Base-by-base conservation (phyloP, 2,797 vertebrate genomes). In the Tinamus major region DNA sequence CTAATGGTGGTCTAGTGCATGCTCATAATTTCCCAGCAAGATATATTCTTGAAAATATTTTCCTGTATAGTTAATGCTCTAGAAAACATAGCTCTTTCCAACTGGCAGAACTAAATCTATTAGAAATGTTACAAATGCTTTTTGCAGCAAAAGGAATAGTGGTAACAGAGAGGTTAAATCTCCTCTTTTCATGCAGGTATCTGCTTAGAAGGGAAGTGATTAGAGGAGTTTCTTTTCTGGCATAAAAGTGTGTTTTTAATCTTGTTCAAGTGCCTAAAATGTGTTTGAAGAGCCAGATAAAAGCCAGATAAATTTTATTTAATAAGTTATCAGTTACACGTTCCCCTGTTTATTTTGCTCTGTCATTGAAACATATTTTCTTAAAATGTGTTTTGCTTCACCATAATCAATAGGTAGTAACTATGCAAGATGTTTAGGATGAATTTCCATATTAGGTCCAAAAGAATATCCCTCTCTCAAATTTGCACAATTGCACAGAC, bases 201-300 rank as follows among this genome's bases (percentile, higher is more conserved):
- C 79, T 92, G 89, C 92, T 95, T 88, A 93, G 89, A 92, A 95
- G 82, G 85, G 79, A 94, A 95, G 93, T 94, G 92, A 96, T 96
- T 96, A 95, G 96, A 95, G 85, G 77, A 93, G 82, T 85, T 64
- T 35, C 79, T 94, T 91, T 95, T 95, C 95, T 81, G 94, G 85
- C 71, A 89, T 95, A 88, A 90, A 94, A 95, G 93, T 92, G 89
- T 84, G 95, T 94, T 94, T 95, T 91, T 96, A 94, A 95, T 95
- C 96, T 96, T 77, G 82, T 84, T 95, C 92, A 95, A 96, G 96
- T 95, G 74, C 87, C 79, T 95, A 96, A 96, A 96, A 96, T 93
- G 70, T 90, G 87, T 96, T 96, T 96, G 95, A 96, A 96, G 94
- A 96, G 70, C 31, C 64, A 94, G 93, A 96, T 96, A 93, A 96